These are phyloP conservation scores for Chitala chitala DNA, from an alignment of 2,113 vertebrate genomes.

Conservation along the genomic window DNA sequence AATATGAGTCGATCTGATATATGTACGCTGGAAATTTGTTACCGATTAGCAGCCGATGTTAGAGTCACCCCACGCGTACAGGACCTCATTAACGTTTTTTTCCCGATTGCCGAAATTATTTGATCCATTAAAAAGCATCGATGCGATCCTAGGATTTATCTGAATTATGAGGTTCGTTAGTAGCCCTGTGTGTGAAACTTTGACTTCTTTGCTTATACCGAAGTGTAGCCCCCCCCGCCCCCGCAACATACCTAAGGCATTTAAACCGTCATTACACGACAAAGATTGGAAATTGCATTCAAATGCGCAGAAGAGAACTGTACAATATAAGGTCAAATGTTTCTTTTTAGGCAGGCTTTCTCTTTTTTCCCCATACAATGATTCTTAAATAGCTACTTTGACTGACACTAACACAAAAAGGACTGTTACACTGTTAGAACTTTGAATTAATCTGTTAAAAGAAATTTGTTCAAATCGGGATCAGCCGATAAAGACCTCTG, in stretches of 20 bases:
- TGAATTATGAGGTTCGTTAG: not conserved
- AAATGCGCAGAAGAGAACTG: constrained; percentile 15
- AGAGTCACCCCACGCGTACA: not conserved
- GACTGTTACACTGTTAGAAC: constrained; percentile 33
- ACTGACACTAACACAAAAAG: constrained; percentile 42
- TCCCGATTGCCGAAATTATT: not conserved
- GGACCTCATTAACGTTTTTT: not conserved
- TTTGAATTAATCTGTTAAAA: constrained; percentile 30
- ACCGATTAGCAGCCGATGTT: constrained; percentile 10
- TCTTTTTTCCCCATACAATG: constrained; percentile 32
- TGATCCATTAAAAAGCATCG: not conserved
- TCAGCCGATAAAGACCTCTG: constrained; percentile 22
- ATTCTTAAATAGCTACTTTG: constrained; percentile 37
- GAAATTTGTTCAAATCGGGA: constrained; percentile 24
- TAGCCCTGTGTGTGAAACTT: constrained; percentile 2
- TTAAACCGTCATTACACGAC: constrained; percentile 17
- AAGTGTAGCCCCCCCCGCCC: not conserved
- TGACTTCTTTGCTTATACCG: not conserved
- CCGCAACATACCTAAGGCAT: constrained; percentile 13
- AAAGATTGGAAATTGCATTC: constrained; percentile 19
- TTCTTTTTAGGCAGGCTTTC: constrained; percentile 36
- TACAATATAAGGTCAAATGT: constrained; percentile 38
- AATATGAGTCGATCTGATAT: constrained; percentile 13
- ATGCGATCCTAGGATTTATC: not conserved
- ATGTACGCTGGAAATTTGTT: not conserved